phyloP scores from a whole-genome alignment of 2,113 vertebrate species.

The Xiphophorus couchianus region DNA sequence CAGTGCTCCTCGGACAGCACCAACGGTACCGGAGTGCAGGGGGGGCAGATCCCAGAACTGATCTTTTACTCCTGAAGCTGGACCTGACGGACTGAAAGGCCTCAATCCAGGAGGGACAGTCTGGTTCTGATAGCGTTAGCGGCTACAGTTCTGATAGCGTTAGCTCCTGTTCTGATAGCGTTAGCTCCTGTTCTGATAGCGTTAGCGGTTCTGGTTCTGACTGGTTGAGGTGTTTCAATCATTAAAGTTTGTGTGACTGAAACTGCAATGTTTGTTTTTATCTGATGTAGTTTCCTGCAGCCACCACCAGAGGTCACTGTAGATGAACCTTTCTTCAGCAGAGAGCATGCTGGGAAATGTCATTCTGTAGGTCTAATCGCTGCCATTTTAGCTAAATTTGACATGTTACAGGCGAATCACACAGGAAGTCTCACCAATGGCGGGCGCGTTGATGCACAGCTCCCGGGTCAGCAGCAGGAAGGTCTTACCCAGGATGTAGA shows the following conservation, averaged over 20 bases:
- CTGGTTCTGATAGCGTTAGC: background rate
- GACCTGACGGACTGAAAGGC: background rate
- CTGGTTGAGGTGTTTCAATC: conserved; percentile 5
- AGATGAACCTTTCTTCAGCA: background rate
- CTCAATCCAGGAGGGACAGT: background rate
- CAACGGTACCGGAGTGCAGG: conserved; percentile 94
- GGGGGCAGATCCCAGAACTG: conserved; percentile 95
- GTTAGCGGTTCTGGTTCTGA: background rate
- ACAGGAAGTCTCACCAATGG: conserved; percentile 86
- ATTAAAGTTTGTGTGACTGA: conserved; percentile 20
- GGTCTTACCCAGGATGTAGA: conserved; percentile 97
- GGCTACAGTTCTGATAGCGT: background rate
- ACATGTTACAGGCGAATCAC: background rate
- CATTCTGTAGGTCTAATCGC: no score
- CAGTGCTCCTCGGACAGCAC: conserved; percentile 97
- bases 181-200: no score
- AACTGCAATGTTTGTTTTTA: conserved; percentile 4
- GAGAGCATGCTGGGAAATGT: no score
- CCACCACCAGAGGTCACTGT: background rate
- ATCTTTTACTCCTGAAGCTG: conserved; percentile 91
- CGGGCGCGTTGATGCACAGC: conserved; percentile 96
- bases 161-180: background rate
- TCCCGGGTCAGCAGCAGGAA: conserved; percentile 94
- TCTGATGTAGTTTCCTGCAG: background rate
- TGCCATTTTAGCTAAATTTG: background rate